Conservation (phyloP, 2,888 invertebrate genomes). For the Uloborus plumipes region DNA sequence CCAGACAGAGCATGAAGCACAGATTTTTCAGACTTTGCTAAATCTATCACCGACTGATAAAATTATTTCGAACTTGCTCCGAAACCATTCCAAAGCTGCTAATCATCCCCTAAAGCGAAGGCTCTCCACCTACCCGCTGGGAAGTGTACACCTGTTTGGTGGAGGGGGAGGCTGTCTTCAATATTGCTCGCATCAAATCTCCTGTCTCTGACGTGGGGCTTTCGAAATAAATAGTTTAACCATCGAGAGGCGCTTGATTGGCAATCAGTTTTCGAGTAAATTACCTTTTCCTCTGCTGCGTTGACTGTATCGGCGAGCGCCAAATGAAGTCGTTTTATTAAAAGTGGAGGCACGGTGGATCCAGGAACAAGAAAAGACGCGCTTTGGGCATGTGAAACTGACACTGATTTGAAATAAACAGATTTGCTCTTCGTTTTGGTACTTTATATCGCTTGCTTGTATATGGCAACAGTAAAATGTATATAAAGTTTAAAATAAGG, state of each 20-base stretch:
- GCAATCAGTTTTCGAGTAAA: slow-evolving; percentile 45
- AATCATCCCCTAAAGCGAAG: background rate
- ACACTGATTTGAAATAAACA: no score
- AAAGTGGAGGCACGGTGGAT: slow-evolving; percentile 10
- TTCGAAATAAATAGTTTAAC: slow-evolving; percentile 53
- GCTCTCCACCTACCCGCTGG: slow-evolving; percentile 2
- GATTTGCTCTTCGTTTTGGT: no score
- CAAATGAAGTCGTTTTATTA: slow-evolving; percentile 42
- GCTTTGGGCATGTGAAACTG: no score
- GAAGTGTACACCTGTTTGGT: slow-evolving; percentile 24
- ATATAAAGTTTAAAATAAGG: no score
- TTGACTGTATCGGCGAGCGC: background rate
- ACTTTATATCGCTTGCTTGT: no score
- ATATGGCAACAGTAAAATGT: no score
- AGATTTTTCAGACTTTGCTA: no score
- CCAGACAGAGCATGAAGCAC: no score
- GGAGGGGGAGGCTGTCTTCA: slow-evolving; percentile 25
- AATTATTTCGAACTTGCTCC: no score
- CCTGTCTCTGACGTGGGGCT: slow-evolving; percentile 19
- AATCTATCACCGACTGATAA: no score
- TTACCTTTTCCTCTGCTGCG: slow-evolving; percentile 19
- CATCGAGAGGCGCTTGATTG: slow-evolving; percentile 38
- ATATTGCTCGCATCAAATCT: slow-evolving; percentile 35
- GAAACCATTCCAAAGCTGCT: no score
- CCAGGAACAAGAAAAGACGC: background rate